Base-by-base conservation (phyloP, 2,113 vertebrate genomes). In the Syngnathus scovelli region DNA sequence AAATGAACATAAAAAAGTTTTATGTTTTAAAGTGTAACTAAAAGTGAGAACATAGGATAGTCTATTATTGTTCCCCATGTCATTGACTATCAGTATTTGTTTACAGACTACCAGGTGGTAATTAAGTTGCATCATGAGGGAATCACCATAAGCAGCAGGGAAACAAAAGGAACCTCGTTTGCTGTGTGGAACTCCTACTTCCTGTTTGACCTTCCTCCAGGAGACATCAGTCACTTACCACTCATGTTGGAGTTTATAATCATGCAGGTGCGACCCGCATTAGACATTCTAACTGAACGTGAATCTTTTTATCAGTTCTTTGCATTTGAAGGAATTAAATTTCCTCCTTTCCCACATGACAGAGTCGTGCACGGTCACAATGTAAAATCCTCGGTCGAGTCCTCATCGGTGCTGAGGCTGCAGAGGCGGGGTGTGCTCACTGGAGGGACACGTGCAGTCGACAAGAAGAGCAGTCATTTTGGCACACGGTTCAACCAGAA, bases 361-460 rank as follows among this genome's bases (percentile, higher is more conserved):
- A 92, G 90, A 87, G 78, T 39, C 75, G 68, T 33, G 62, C 85
- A 36, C 80, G 68, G 11, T 70, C 78, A n/a, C 83, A 76, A 0
- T 76, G 75, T 51, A 80, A 70, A 5, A 43, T 21, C 1, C 83
- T 91, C 39, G 90, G 90, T 39, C 69, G 16, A 0, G 84, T 92
- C 54, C 52, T 65, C 48, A 88, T 92, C 18, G 88, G 91, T 2
- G 69, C 81, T 0, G 68, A 27, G 0, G 83, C 83, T 43, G 70
- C 85, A 0, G 84, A 86, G 38, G 68, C 71, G 0, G 89, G 91
- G 60, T 67, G 68, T 19, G 68, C 60, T 27, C 91, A 93, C 76
- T 92, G 91, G 91, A 88, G 84, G 67, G 89, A 92, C 61, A 83
- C 85, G 90, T 89, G 88, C 70, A 74, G 55, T 66, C 74, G 19